Percentiles rank a stretch among this genome's conserved stretches.
These are phyloP conservation scores for Axis porcinus DNA, from an alignment of 2,113 vertebrate species.

Conservation along the genomic window DNA sequence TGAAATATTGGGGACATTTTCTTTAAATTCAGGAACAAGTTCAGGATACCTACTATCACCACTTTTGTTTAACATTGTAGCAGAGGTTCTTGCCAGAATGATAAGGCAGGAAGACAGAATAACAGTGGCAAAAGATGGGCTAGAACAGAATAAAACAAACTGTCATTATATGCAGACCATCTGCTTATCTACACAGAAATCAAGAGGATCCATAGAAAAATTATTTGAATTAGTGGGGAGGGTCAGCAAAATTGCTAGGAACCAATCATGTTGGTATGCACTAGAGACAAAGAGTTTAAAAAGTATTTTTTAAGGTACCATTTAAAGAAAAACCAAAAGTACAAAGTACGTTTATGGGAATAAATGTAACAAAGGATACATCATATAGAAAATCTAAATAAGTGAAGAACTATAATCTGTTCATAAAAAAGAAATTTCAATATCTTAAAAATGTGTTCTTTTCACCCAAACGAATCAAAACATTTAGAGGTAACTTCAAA, in stretches of 20 bases:
- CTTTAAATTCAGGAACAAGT: neutral
- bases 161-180: neutral
- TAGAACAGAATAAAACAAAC: neutral
- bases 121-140: neutral
- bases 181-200: neutral
- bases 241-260: neutral
- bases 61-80: neutral
- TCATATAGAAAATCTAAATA: neutral
- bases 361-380: neutral
- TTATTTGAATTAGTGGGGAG: neutral
- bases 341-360: neutral
- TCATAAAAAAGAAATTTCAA: neutral
- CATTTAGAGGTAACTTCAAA: neutral
- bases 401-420: neutral
- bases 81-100: neutral
- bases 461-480: neutral
- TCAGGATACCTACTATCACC: neutral
- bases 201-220: neutral
- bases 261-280: neutral
- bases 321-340: neutral
- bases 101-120: neutral
- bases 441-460: neutral
- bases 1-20: neutral
- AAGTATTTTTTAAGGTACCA: neutral
- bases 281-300: neutral